Base-by-base conservation (phyloP, 2,113 vertebrate genomes). In the Microcebus ravelobensis region DNA sequence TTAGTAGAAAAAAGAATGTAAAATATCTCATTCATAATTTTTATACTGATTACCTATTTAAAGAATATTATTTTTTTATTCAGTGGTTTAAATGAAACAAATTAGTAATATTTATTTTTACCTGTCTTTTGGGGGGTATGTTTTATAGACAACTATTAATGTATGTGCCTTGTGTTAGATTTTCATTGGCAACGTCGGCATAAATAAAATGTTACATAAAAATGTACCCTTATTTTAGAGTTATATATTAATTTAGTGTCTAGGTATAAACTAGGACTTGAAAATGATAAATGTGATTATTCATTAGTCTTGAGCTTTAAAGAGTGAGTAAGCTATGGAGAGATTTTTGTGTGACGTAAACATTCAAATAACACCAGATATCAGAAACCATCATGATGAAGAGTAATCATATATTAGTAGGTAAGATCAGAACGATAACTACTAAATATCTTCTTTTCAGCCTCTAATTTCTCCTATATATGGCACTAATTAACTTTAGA, bases 21-120 rank as follows among this genome's bases (percentile, higher is more conserved):
- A 87, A 91, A 73, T 91, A 89, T 63, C 25, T 82, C 23, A 71
- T 14, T 42, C 21, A 59, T 70, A 63, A 87, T 55, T 96, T 92
- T 86, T 31, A 57, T 76, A 80, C 42, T 65, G 7, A 94, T n/a
- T 84, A 61, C 1, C 8, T 29, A 2, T 21, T 68, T 84, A 81
- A 83, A 96, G 14, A 86, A 91, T 59, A 80, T 1, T 36, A 74
- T 39, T 59, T 79, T 81, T 1, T 59, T 73, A 57, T 25, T 12
- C 5, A 90, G 14, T 57, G 4, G 10, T 4, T 52, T 91, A 85
- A 52, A 79, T 87, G 80, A 93, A 74, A 84, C 9, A 82, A 65
- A 90, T 42, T 68, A 87, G 45, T 23, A 86, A 71, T 8, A 67
- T 10, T 81, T 5, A 88, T 17, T 36, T 92, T 65, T 57, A 76